Evolutionary conservation across 2,113 vertebrate genomes (phyloP).

Genomic region (Lophochroa leadbeateri): DNA sequence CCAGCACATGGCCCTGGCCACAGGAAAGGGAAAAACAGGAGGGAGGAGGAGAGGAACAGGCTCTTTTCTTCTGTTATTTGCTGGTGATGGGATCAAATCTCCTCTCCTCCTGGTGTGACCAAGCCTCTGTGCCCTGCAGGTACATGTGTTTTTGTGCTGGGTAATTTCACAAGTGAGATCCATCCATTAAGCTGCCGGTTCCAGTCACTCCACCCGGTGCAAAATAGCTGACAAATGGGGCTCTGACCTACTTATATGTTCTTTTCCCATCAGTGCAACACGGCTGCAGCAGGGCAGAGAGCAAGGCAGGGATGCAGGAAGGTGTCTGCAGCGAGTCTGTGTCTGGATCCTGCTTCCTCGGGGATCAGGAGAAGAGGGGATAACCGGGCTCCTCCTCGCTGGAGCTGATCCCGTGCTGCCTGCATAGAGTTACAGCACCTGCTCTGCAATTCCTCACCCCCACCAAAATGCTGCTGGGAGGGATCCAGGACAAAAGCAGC

Average conservation of each 20-base stretch:
- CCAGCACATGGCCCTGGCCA: neutral
- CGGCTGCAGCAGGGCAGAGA: rapidly evolving
- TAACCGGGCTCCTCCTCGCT: rapidly evolving
- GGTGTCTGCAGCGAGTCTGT: rapidly evolving
- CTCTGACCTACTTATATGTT: neutral
- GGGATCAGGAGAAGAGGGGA: neutral
- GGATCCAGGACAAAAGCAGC: neutral
- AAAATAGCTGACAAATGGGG: neutral
- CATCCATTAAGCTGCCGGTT: neutral
- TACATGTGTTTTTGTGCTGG: neutral
- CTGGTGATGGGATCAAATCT: neutral
- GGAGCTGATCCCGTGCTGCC: neutral
- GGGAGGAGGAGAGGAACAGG: neutral
- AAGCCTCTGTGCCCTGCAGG: neutral
- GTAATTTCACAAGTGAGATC: neutral
- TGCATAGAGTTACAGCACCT: neutral
- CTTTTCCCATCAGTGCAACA: rapidly evolving
- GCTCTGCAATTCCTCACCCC: neutral
- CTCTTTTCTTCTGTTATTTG: neutral
- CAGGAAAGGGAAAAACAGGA: neutral
- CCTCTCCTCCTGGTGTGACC: neutral
- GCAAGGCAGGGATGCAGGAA: neutral
- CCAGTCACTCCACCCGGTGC: neutral
- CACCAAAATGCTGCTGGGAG: neutral
- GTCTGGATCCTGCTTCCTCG: neutral